Evolutionary conservation across 2,888 invertebrate genomes (phyloP).

Genomic region (Hedychridium roseum): DNA sequence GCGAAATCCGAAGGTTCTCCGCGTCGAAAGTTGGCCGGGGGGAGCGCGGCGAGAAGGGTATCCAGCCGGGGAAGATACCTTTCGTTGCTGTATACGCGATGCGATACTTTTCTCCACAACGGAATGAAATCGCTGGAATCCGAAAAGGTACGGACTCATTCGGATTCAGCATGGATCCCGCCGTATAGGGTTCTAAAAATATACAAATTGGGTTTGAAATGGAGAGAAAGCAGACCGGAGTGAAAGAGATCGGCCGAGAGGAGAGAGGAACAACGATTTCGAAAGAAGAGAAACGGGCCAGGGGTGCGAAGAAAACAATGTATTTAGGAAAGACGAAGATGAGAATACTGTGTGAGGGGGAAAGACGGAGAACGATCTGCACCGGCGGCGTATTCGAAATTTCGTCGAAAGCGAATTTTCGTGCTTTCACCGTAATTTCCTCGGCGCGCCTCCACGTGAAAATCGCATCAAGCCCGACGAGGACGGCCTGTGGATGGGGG

Average conservation of each 20-base stretch:
- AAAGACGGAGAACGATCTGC: slow-evolving; percentile 1
- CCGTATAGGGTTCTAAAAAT: slow-evolving; percentile 29
- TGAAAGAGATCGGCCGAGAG: slow-evolving; percentile 15
- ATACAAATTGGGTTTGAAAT: slow-evolving; percentile 40
- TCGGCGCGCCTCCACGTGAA: slow-evolving; percentile 41
- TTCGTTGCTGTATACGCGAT: too few relatives aligned
- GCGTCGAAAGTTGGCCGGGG: too few relatives aligned
- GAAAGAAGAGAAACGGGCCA: not conserved
- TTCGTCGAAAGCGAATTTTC: slow-evolving; percentile 47
- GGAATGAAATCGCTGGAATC: too few relatives aligned
- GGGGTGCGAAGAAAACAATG: too few relatives aligned
- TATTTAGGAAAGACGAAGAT: too few relatives aligned
- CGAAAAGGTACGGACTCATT: too few relatives aligned
- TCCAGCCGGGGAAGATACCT: too few relatives aligned
- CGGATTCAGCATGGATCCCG: too few relatives aligned
- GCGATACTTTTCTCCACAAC: too few relatives aligned
- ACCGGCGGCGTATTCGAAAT: slow-evolving; percentile 39
- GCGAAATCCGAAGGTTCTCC: too few relatives aligned
- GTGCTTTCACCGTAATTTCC: slow-evolving; percentile 48
- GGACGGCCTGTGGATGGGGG: slow-evolving; percentile 5
- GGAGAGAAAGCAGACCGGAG: slow-evolving; percentile 29
- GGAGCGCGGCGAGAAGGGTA: too few relatives aligned
- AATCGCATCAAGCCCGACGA: slow-evolving; percentile 42
- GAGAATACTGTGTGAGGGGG: too few relatives aligned
- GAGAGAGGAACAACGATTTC: slow-evolving; percentile 20